Evolutionary conservation across 1,140 invertebrate species (phyloP).

Genomic region (Drosophila athabasca): DNA sequence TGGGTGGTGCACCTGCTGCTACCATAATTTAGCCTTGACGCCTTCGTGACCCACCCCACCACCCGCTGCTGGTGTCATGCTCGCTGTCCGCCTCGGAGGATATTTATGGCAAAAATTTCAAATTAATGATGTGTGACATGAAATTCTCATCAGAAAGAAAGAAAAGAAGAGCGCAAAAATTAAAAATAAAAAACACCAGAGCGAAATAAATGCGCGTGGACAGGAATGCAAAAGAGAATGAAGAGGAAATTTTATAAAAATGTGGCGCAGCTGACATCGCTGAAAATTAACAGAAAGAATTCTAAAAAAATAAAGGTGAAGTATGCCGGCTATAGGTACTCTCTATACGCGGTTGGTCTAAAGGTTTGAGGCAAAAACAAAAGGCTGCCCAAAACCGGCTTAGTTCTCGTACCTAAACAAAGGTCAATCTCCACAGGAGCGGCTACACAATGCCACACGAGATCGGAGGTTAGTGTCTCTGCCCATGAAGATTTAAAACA

Average conservation of each 20-base stretch:
- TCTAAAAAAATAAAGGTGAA: too few species aligned
- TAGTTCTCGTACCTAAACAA: too few species aligned
- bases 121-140: slow-evolving; percentile 79
- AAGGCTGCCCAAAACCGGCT: too few species aligned
- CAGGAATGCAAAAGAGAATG: neutral
- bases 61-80: slow-evolving; percentile 14
- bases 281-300: slow-evolving; percentile 12
- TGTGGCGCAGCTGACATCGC: neutral
- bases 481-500: too few species aligned
- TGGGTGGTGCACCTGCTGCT: slow-evolving; percentile 20
- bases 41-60: slow-evolving; percentile 47
- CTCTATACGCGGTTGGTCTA: too few species aligned
- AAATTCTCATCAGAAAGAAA: slow-evolving; percentile 59
- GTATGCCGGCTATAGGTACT: too few species aligned
- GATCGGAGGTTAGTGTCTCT: neutral
- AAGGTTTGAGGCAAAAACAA: too few species aligned
- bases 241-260: neutral
- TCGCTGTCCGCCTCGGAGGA: slow-evolving; percentile 34
- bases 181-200: slow-evolving; percentile 6
- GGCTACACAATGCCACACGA: neutral
- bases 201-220: too few species aligned
- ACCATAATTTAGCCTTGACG: slow-evolving; percentile 52
- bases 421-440: too few species aligned
- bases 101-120: slow-evolving; percentile 78
- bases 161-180: slow-evolving; percentile 37